Conservation (phyloP, 2,113 vertebrate species). For the Dasyprocta punctata region DNA sequence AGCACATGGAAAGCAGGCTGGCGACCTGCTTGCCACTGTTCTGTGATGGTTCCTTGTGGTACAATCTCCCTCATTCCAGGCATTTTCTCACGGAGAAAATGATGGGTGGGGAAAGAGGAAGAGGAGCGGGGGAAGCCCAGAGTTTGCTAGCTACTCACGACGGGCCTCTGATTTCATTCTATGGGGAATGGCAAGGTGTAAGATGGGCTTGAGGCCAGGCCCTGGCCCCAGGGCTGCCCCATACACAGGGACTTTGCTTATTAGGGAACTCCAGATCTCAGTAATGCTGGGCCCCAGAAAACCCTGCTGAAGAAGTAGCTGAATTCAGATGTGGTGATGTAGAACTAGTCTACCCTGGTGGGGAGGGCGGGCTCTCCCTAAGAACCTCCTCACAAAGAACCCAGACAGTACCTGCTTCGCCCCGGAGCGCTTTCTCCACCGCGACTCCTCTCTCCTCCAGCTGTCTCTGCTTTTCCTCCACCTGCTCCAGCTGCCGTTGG, state of each 20-base stretch:
- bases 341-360: background rate
- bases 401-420: slow-evolving; percentile 96
- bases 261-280: background rate
- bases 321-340: background rate
- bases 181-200: background rate
- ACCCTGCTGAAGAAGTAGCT: background rate
- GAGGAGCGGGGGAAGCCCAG: background rate
- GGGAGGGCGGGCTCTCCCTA: background rate
- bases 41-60: slow-evolving; percentile 89
- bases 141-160: background rate
- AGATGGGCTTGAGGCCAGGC: background rate
- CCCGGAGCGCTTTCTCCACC: slow-evolving; percentile 97
- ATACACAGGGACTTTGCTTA: background rate
- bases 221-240: background rate
- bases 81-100: slow-evolving; percentile 14
- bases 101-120: background rate
- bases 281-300: background rate
- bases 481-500: slow-evolving; percentile 98
- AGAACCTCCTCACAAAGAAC: background rate
- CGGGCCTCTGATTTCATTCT: background rate
- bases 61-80: slow-evolving; percentile 52
- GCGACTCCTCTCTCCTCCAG: slow-evolving; percentile 97
- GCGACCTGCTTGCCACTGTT: slow-evolving; percentile 81
- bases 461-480: slow-evolving; percentile 98
- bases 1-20: slow-evolving; percentile 60